phyloP scores from a whole-genome alignment of 2,888 invertebrate species.

The Rhopalosiphum nymphaeae region DNA sequence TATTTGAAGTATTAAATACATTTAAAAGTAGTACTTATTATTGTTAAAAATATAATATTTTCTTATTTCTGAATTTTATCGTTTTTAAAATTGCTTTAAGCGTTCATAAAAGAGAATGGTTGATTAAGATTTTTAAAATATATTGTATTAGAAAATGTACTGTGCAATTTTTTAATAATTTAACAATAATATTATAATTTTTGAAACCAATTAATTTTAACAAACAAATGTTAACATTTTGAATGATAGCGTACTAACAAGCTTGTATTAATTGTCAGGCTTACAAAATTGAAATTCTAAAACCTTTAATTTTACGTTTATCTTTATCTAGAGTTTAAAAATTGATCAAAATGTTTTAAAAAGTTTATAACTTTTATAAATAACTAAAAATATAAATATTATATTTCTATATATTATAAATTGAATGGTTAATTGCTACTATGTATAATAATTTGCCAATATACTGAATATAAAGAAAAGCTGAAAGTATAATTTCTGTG shows the following conservation, averaged over 20 bases:
- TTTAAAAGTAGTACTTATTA: background rate
- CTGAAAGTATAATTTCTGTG: slow-evolving; percentile 15
- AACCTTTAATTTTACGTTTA: background rate
- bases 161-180: background rate
- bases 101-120: background rate
- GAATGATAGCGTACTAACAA: background rate
- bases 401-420: background rate
- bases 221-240: background rate
- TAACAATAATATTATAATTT: background rate
- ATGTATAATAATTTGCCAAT: background rate
- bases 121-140: background rate
- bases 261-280: background rate
- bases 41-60: background rate
- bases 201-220: background rate
- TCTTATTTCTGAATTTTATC: background rate
- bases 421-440: background rate
- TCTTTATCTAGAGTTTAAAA: background rate
- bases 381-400: background rate
- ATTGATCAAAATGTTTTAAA: background rate
- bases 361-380: background rate
- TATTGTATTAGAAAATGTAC: background rate
- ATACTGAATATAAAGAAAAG: background rate
- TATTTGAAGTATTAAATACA: background rate
- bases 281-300: background rate
- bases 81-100: background rate